Conservation (phyloP, 2,797 vertebrate species). For the Poecilia wingei region DNA sequence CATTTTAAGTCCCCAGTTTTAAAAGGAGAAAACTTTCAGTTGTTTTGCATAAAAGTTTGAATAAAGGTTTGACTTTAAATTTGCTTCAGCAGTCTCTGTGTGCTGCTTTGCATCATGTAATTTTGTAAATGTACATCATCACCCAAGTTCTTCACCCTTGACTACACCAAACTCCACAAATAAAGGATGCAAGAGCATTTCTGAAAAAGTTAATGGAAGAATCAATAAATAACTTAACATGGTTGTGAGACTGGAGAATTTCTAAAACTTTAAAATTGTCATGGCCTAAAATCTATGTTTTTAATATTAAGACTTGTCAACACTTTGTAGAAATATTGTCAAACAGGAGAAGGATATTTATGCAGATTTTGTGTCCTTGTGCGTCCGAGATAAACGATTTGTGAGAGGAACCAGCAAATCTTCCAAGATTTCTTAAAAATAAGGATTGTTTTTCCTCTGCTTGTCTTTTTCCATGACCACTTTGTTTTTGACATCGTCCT, state of each 20-base stretch:
- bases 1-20: background rate
- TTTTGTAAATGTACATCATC: background rate
- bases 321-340: no score
- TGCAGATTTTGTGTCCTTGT: no score
- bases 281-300: background rate
- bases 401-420: background rate
- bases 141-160: background rate
- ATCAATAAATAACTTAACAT: background rate
- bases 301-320: background rate
- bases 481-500: no score
- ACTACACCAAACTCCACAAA: background rate
- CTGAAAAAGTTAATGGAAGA: background rate
- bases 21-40: background rate
- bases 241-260: background rate
- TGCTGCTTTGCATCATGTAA: background rate
- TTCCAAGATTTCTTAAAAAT: background rate
- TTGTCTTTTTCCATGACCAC: no score
- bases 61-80: background rate
- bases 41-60: background rate
- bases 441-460: background rate
- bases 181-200: background rate
- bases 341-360: no score
- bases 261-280: background rate
- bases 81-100: background rate
- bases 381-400: no score